Base-by-base conservation (phyloP, 2,888 invertebrate species). In the Volucella inanis region DNA sequence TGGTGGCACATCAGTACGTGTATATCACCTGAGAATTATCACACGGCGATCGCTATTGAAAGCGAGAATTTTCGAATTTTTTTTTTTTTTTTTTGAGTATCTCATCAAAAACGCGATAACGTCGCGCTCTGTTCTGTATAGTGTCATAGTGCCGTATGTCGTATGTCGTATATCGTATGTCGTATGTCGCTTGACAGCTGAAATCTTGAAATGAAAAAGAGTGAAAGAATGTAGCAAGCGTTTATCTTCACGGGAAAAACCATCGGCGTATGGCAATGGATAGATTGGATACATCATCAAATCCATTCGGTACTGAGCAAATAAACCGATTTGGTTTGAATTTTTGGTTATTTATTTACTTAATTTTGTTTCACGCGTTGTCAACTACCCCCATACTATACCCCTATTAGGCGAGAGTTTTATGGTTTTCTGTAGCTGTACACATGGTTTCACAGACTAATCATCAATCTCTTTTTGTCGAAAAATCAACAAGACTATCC, bases 11-110 rank as follows among this genome's bases (percentile, higher is more conserved):
- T 38, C 31, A 76, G 65, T 38, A 55, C 50, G 31, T 61, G 70
- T 83, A 78, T 84, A 74, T 84, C 84, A 84, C 80, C 84, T 75
- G 80, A 80, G 71, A 84, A 71, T 76, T 55, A 84, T 84, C 83
- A 79, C 70, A 84, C 50, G 55, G 11, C 80, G 84, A 84, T 84
- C 79, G 50, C 59, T 47, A 71, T 79, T 70, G 59, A 59, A 72
- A 77, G 14, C 18, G 18, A 67, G 71, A 71, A 64, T 72, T 59
- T 59, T 12, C 38, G 41, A 15, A 8, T 47, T 47, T 57, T 11
- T 14, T 38, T 52, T 71, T 50, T 15, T 9, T 4, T 47, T 64
- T 59, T 61, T 59, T 41, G 41, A 41, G 50, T 31, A 45, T 52
- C 57, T 71, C 70, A 71, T 75, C 71, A 75, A 47, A 65, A 54